phyloP scores from a whole-genome alignment of 2,113 vertebrate species.

The Zootoca vivipara region DNA sequence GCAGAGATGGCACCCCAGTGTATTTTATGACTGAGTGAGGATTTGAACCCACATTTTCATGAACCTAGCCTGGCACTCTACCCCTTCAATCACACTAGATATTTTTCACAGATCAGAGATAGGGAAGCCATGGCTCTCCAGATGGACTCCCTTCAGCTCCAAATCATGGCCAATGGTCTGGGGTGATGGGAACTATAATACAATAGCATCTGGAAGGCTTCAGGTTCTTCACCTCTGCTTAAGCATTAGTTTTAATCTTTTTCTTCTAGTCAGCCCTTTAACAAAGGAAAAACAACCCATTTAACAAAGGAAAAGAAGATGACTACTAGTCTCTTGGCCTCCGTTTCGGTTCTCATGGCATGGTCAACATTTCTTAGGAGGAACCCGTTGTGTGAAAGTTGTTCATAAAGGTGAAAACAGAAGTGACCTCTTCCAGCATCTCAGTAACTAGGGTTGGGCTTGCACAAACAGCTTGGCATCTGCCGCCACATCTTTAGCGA shows the following conservation, averaged over 20 bases:
- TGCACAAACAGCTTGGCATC: constrained; percentile 83
- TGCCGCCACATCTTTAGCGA: constrained; percentile 97
- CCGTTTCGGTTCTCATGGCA: constrained; percentile 52
- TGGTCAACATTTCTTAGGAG: constrained; percentile 37
- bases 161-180: no score
- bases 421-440: constrained; percentile 73
- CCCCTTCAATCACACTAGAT: neutral
- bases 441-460: constrained; percentile 72
- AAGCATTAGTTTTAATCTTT: neutral
- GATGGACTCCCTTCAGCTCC: no score
- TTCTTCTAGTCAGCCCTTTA: neutral
- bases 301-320: neutral
- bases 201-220: no score
- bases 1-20: neutral
- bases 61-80: neutral
- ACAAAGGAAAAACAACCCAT: no score
- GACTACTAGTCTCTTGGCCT: constrained; percentile 5
- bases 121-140: no score
- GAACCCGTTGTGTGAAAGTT: constrained; percentile 66
- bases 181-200: no score
- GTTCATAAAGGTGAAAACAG: constrained; percentile 67
- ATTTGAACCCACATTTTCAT: neutral
- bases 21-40: neutral
- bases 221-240: neutral
- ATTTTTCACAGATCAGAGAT: neutral